A percentile compares a stretch with the other conserved stretches of the same genome.
Evolutionary conservation across 2,888 invertebrate species (phyloP).

Genomic region (Lycaena phlaeas): DNA sequence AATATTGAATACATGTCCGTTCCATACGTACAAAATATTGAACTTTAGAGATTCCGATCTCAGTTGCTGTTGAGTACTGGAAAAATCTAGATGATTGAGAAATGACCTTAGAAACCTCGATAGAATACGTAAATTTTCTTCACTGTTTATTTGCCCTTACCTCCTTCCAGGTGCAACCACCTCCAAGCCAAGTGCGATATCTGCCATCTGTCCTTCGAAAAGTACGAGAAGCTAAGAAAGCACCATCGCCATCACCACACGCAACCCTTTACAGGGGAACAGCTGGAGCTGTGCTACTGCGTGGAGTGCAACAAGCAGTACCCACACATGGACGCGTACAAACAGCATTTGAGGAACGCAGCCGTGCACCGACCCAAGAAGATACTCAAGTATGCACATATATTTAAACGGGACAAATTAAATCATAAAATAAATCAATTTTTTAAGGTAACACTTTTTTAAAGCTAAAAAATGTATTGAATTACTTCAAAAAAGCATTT

Average conservation of each 20-base stretch:
- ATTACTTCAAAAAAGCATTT: too few relatives aligned
- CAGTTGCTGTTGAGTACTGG: too few relatives aligned
- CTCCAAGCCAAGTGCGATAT: constrained; percentile 26
- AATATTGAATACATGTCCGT: too few relatives aligned
- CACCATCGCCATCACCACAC: constrained; percentile 27
- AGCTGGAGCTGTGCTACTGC: constrained; percentile 38
- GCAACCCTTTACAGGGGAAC: constrained; percentile 14
- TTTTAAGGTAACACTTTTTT: too few relatives aligned
- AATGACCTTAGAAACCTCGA: too few relatives aligned
- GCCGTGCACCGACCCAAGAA: constrained; percentile 30
- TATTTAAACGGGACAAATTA: too few relatives aligned
- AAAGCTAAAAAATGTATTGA: too few relatives aligned
- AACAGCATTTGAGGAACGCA: constrained; percentile 34
- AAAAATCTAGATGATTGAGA: too few relatives aligned
- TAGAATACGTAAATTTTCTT: background rate
- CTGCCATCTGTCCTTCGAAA: constrained; percentile 25
- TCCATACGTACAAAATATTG: too few relatives aligned
- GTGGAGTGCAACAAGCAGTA: constrained; percentile 49
- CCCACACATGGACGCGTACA: constrained; percentile 31
- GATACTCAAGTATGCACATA: constrained; percentile 28
- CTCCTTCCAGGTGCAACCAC: constrained; percentile 29
- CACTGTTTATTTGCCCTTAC: background rate
- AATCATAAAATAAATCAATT: too few relatives aligned
- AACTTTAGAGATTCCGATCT: background rate
- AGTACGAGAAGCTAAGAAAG: constrained; percentile 21